Evolutionary conservation across 2,113 vertebrate genomes (phyloP), one percentile per base, ranked within the genome.

Genomic region (Forbesichthys agassizii): DNA sequence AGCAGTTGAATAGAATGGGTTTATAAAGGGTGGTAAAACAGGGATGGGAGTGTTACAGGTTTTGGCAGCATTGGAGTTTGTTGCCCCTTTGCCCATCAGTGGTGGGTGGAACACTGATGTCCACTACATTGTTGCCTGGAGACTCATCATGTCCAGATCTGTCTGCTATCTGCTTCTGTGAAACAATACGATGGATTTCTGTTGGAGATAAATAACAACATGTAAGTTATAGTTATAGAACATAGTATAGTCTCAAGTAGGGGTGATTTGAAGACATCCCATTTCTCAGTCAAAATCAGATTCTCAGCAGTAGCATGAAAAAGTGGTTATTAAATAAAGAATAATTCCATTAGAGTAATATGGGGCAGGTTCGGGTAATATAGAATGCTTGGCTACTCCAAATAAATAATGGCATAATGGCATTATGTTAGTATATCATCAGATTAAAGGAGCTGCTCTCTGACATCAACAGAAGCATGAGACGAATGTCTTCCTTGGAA

Each of bases 131-230:
- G 94, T 98, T 98, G 61, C 97, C 96, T 0, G 96, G 96, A 83
- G 97, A 99, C 71, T 99, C 97, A 0, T 99, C 94, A 0, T 98
- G 93, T 0, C 91, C 94, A 3, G 96, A 96, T 49, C 95, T 91
- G 85, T 99, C 97, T 0, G 95, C 94, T 4, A 99, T 98, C 86
- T 98, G 97, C 92, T 98, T 98, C 92, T 98, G 97, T 5, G 96
- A 99, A 68, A 98, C 96, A 0, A 98, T 98, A 78, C 96, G 96
- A 89, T 99, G 97, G 87, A 96, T 98, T 87, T 99, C 97, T 99
- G 91, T 1, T 72, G 84, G 27, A 3, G 74, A 59, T 74, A 58
- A 47, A 2, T 13, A 8, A 49, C 0, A 18, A 13, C 11, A 62
- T 4, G 9, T 1, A 10, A 47, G 46, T 6, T 59, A 20, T 58